Evolutionary conservation across 1,140 invertebrate species (phyloP).

Genomic region (Hypothenemus hampei): DNA sequence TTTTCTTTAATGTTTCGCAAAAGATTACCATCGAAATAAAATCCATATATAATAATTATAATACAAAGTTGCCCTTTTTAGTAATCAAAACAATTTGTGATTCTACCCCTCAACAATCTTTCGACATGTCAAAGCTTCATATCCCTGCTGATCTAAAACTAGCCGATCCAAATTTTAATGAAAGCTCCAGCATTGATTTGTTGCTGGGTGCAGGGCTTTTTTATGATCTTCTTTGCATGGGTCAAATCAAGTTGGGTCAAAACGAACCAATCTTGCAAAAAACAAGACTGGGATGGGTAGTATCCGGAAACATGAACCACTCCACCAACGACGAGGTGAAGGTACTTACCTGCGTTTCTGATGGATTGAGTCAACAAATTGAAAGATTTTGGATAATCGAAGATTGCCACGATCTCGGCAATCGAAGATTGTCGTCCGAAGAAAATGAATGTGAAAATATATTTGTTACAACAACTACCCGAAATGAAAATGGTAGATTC

Average conservation of each 20-base stretch:
- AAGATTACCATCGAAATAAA: no score
- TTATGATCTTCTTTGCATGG: no score
- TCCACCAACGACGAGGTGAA: background rate
- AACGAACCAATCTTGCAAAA: background rate
- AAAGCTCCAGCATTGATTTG: no score
- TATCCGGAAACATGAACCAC: background rate
- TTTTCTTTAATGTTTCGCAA: no score
- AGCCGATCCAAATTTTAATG: no score
- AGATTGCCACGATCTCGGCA: background rate
- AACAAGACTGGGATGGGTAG: background rate
- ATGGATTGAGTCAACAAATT: background rate
- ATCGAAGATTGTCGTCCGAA: conserved; percentile 17
- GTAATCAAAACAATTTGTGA: no score
- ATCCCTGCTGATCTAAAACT: no score
- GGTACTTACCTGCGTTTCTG: background rate
- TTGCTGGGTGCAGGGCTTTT: no score
- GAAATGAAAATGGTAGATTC: conserved; percentile 3
- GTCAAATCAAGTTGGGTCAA: background rate
- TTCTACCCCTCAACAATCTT: no score
- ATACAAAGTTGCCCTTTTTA: no score
- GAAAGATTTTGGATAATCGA: conserved; percentile 8
- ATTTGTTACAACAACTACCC: conserved; percentile 1
- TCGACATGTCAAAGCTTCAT: no score
- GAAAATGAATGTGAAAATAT: conserved; percentile 8
- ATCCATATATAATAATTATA: no score